Conservation (phyloP, 2,888 invertebrate species). For the Thera obeliscata region DNA sequence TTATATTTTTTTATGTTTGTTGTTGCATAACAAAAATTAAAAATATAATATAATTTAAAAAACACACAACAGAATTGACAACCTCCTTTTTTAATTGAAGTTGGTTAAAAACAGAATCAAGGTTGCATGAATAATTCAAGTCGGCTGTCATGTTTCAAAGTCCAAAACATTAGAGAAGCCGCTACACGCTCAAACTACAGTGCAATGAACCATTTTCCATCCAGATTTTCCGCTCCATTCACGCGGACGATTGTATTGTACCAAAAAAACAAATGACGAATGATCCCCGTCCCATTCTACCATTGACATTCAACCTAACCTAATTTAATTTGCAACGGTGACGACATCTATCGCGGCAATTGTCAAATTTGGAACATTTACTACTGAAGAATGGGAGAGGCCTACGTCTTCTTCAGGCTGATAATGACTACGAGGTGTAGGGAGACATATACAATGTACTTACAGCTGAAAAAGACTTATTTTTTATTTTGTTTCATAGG, state of each 20-base stretch:
- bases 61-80: too few species aligned
- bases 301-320: constrained; percentile 13
- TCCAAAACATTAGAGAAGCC: neutral
- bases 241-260: constrained; percentile 3
- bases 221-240: constrained; percentile 19
- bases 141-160: neutral
- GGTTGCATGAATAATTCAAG: neutral
- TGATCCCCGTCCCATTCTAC: constrained; percentile 7
- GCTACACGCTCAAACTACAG: constrained; percentile 13
- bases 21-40: too few species aligned
- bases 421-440: too few species aligned
- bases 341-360: neutral
- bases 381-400: neutral
- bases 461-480: too few species aligned
- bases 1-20: too few species aligned
- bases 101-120: too few species aligned
- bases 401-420: too few species aligned
- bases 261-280: constrained; percentile 12
- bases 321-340: constrained; percentile 18
- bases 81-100: too few species aligned
- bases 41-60: too few species aligned
- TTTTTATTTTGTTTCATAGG: too few species aligned
- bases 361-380: neutral
- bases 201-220: constrained; percentile 15
- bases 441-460: too few species aligned